Percentiles rank a stretch among this genome's conserved stretches.
Evolutionary conservation across 2,113 vertebrate genomes (phyloP).

Genomic region (Dasyurus viverrinus): DNA sequence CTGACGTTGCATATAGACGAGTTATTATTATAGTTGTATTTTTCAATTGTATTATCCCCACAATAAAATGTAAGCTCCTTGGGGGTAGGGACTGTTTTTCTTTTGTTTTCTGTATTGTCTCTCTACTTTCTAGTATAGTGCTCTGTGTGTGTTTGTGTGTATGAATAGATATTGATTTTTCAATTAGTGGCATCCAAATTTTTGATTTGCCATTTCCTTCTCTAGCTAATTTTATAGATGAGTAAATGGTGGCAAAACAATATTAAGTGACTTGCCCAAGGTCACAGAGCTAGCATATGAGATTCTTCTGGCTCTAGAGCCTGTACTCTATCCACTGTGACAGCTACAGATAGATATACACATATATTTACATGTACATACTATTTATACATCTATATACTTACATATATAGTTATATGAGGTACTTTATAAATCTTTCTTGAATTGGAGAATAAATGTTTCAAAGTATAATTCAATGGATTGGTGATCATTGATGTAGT

Average conservation of each 20-base stretch:
- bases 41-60: background rate
- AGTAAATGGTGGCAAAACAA: background rate
- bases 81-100: background rate
- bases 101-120: background rate
- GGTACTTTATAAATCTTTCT: background rate
- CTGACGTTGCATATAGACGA: background rate
- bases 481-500: background rate
- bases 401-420: background rate
- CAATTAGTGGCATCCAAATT: background rate
- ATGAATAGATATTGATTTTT: background rate
- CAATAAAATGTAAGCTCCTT: background rate
- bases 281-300: background rate
- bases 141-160: background rate
- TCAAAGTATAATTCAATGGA: background rate
- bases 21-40: background rate
- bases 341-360: background rate
- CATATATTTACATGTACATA: too few relatives aligned
- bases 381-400: too few relatives aligned
- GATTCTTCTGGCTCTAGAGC: background rate
- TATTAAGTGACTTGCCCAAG: background rate
- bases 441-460: background rate
- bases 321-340: background rate
- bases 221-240: background rate
- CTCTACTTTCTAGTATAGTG: background rate
- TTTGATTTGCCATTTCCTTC: background rate